Evolutionary conservation across 2,888 invertebrate species (phyloP), one percentile per base, ranked within the genome.

Genomic region (Synanthedon andrenaeformis): DNA sequence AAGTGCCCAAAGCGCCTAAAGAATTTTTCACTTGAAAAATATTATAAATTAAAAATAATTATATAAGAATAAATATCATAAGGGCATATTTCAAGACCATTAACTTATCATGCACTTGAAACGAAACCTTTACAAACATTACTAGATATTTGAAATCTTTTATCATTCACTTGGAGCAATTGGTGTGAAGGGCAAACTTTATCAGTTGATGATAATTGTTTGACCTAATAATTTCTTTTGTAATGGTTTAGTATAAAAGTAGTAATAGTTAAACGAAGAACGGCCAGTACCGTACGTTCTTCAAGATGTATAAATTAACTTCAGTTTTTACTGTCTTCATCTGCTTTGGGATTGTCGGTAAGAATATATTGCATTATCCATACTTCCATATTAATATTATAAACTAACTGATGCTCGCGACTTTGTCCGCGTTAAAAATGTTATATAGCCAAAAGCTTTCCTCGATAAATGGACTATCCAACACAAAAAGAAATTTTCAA

Each of bases 161-260:
- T 63, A 57, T 57, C 54, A 56, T 57, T 66, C 78, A 79, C 75
- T 76, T 69, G 74, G 73, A 70, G 69, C 69, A 77, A 75, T 70
- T 72, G 68, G 69, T 74, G 78, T 81, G 77, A 85, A 84, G 85
- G 85, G 67, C 59, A 59, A 53, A 54, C 61, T 57, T 71, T 77
- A 83, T 83, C 82, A 72, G 73, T 65, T 75, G 70, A 62, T 62
- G 66, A 66, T 72, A 70, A 67, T 75, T 67, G 61, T 74, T 76
- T 79, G 78, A 76, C 77, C 76, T 65, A 79, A 74, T 80, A 77
- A 68, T 73, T 62, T 66, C 74, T 81, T 76, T 74, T 75, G 74
- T 69, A 77, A 74, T 63, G 62, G 58, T 55, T 63, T 63, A 70
- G 72, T 82, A 82, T 82, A 80, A 72, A 81, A 76, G 63, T 56